Percentiles rank a stretch among this genome's conserved stretches.
Conservation (phyloP, 23 tunicate genomes). For the Halocynthia roretzi region DNA sequence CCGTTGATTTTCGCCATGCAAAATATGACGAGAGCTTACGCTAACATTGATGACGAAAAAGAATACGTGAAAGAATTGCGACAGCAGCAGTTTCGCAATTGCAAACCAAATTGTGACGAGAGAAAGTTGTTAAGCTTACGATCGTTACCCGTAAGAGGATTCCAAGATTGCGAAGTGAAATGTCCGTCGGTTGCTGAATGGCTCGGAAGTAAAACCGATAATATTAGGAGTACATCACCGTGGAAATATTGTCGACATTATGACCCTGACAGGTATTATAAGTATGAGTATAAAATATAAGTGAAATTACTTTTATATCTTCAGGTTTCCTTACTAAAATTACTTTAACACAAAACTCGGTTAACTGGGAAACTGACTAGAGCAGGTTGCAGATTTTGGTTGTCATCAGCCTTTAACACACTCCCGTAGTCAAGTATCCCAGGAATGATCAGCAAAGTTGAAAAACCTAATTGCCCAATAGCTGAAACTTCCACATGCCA, state of each 20-base stretch:
- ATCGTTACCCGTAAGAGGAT: neutral
- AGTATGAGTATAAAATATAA: too few species aligned
- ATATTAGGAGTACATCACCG: conserved; percentile 14
- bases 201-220: neutral
- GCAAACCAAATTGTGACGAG: neutral
- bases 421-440: too few species aligned
- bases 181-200: conserved; percentile 8
- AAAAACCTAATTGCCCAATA: too few species aligned
- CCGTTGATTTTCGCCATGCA: neutral
- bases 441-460: too few species aligned
- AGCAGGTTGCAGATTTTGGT: too few species aligned
- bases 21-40: neutral
- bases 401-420: too few species aligned
- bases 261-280: conserved; percentile 17
- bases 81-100: neutral
- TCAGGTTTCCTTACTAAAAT: too few species aligned
- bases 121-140: neutral
- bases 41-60: neutral
- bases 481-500: too few species aligned
- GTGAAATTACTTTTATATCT: too few species aligned
- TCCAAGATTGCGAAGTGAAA: neutral
- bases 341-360: too few species aligned
- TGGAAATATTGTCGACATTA: conserved; percentile 15
- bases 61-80: neutral
- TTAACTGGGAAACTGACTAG: too few species aligned